Percentiles rank a stretch among this genome's conserved stretches.
Conservation (phyloP, 2,888 invertebrate species). For the Aethes cnicana region DNA sequence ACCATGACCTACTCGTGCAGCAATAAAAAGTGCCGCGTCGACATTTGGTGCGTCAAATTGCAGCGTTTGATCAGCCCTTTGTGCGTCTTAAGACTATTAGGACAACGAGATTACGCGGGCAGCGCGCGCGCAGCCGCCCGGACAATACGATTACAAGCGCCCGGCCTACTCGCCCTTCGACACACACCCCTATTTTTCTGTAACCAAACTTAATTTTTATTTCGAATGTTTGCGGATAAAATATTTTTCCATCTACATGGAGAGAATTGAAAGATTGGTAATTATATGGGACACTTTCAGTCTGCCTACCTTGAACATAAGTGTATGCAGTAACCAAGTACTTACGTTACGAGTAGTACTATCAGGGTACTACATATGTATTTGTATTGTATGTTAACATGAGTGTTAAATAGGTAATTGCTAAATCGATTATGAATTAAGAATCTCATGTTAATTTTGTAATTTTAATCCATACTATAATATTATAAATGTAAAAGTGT, state of each 20-base stretch:
- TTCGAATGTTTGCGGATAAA: slow-evolving; percentile 29
- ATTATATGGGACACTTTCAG: too few relatives aligned
- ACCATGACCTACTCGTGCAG: background rate
- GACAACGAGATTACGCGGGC: slow-evolving; percentile 71
- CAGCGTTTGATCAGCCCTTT: slow-evolving; percentile 74
- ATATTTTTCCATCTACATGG: background rate
- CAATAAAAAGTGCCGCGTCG: slow-evolving; percentile 37
- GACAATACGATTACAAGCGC: slow-evolving; percentile 63
- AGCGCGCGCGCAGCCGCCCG: slow-evolving; percentile 70
- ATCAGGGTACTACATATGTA: too few relatives aligned
- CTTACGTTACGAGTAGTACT: too few relatives aligned
- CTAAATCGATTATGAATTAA: too few relatives aligned
- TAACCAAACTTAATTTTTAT: slow-evolving; percentile 54
- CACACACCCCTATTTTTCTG: slow-evolving; percentile 33
- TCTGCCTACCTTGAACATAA: too few relatives aligned
- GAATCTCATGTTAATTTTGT: too few relatives aligned
- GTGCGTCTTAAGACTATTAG: slow-evolving; percentile 76
- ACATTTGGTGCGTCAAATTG: slow-evolving; percentile 77
- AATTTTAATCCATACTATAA: too few relatives aligned
- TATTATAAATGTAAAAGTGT: too few relatives aligned
- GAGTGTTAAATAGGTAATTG: too few relatives aligned
- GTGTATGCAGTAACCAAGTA: too few relatives aligned
- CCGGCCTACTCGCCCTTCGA: slow-evolving; percentile 42
- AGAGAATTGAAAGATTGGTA: slow-evolving; percentile 42
- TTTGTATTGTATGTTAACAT: too few relatives aligned